Conservation (phyloP, 2,113 vertebrate genomes). For the Menura novaehollandiae region DNA sequence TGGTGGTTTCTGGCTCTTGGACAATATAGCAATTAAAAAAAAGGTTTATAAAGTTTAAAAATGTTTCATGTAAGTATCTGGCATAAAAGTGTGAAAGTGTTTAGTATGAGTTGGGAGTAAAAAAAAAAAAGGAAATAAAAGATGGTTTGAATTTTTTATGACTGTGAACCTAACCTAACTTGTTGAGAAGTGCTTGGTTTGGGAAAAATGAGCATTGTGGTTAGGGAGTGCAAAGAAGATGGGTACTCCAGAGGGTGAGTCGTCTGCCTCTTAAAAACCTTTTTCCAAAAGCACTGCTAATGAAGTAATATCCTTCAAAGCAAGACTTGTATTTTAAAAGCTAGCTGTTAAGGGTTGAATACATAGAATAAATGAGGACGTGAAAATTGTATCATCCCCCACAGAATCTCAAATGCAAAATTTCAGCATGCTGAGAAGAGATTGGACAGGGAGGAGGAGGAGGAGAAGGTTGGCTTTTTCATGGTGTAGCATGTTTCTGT, state of each 20-base stretch:
- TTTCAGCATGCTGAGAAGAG: not conserved
- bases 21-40: not conserved
- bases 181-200: slow-evolving; percentile 32
- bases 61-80: not conserved
- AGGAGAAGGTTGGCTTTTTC: slow-evolving; percentile 19
- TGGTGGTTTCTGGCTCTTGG: not conserved
- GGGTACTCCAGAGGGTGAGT: not conserved
- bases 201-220: slow-evolving; percentile 26
- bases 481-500: not conserved
- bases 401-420: slow-evolving; percentile 27
- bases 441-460: slow-evolving; percentile 12
- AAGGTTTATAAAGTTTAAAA: not conserved
- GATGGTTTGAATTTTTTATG: not conserved
- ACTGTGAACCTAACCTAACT: not conserved
- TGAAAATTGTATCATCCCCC: slow-evolving; percentile 25
- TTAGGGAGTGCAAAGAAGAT: not conserved
- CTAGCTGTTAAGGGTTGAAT: slow-evolving; percentile 18
- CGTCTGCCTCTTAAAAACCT: slow-evolving; percentile 25
- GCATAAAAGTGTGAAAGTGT: slow-evolving; percentile 14
- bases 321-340: slow-evolving; percentile 21
- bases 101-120: not conserved
- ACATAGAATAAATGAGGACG: slow-evolving; percentile 37
- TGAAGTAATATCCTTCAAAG: slow-evolving; percentile 48
- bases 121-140: not conserved
- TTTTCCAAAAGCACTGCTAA: slow-evolving; percentile 28